A percentile compares a stretch with the other conserved stretches of the same genome.
Evolutionary conservation across 2,888 invertebrate species (phyloP).

Genomic region (Limnephilus auricula): DNA sequence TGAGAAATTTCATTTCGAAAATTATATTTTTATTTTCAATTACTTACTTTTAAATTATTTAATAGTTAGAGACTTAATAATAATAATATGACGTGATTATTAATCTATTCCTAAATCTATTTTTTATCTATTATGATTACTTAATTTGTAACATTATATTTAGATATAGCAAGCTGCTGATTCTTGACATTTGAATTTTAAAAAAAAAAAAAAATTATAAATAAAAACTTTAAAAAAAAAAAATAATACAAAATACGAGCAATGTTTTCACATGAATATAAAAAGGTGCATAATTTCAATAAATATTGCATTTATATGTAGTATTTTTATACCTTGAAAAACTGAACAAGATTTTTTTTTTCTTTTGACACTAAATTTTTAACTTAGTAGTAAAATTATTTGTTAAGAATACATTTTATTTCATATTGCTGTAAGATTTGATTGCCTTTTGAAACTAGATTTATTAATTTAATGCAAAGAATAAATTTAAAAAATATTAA

Average conservation of each 20-base stretch:
- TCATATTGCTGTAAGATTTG: neutral
- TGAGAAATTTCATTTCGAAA: neutral
- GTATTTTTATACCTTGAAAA: neutral
- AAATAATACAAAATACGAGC: neutral
- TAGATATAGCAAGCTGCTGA: neutral
- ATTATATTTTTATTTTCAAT: neutral
- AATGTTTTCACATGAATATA: neutral
- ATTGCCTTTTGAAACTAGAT: neutral
- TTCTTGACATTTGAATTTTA: neutral
- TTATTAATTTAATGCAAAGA: neutral
- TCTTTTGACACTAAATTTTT: neutral
- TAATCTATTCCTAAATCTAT: neutral
- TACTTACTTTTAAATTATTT: neutral
- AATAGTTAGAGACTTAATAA: neutral
- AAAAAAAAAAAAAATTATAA: neutral
- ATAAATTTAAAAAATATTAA: no score
- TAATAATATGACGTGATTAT: conserved; percentile 36
- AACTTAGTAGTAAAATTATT: neutral
- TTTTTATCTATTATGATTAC: neutral
- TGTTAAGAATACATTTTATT: neutral
- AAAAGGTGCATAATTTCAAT: neutral
- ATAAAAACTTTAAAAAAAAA: neutral
- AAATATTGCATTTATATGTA: neutral
- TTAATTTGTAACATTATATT: neutral
- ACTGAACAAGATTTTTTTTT: neutral